Evolutionary conservation across 2,888 invertebrate genomes (phyloP).

Genomic region (Agrotis exclamationis): DNA sequence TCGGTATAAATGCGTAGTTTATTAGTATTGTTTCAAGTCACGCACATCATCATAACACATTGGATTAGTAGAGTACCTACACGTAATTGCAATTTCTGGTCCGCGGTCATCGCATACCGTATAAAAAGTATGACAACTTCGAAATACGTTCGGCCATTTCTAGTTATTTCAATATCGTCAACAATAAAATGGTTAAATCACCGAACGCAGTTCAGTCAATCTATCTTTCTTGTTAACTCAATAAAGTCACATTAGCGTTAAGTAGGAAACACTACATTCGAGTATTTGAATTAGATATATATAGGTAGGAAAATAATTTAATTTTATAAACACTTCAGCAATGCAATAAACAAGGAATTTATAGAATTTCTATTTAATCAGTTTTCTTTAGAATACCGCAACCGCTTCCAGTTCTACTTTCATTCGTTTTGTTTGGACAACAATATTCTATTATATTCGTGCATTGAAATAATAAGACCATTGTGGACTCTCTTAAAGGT

Average conservation of each 20-base stretch:
- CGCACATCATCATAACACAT: slow-evolving; percentile 41
- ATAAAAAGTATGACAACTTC: neutral
- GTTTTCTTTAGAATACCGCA: neutral
- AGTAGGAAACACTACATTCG: neutral
- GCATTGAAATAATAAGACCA: too few relatives aligned
- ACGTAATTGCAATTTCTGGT: slow-evolving; percentile 21
- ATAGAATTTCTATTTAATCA: neutral
- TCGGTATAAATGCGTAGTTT: slow-evolving; percentile 30
- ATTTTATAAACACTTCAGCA: neutral
- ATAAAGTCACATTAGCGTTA: too few relatives aligned
- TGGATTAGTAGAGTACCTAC: slow-evolving; percentile 47
- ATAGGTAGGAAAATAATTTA: neutral
- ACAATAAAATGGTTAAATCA: slow-evolving; percentile 37
- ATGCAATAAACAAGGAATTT: neutral
- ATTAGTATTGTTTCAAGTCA: slow-evolving; percentile 59
- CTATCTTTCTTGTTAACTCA: slow-evolving; percentile 62
- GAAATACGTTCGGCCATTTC: neutral
- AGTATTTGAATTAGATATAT: neutral
- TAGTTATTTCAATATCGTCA: neutral
- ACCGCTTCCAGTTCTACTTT: neutral
- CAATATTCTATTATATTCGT: neutral
- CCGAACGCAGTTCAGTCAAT: slow-evolving; percentile 39
- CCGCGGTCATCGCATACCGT: neutral
- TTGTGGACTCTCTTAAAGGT: neutral
- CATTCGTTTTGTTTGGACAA: neutral